phyloP scores from a whole-genome alignment of 2,888 invertebrate genomes.

The Epinotia demarniana region DNA sequence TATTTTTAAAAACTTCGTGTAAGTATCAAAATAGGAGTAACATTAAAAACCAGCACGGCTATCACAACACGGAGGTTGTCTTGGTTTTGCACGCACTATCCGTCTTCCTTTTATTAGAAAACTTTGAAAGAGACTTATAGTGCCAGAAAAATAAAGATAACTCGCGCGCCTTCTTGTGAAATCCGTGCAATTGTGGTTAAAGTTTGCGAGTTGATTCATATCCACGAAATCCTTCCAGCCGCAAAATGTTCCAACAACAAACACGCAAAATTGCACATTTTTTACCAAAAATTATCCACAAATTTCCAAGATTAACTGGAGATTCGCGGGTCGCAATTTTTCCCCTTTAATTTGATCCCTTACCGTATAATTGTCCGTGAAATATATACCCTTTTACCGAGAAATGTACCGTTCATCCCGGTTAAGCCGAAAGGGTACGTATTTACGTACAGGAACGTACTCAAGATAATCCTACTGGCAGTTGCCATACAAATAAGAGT shows the following conservation, averaged over 20 bases:
- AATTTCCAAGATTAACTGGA: slow-evolving; percentile 26
- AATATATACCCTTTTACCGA: slow-evolving; percentile 39
- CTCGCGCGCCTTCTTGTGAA: too few species aligned
- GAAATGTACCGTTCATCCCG: slow-evolving; percentile 38
- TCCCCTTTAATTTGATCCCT: slow-evolving; percentile 35
- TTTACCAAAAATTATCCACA: neutral
- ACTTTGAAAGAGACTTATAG: too few species aligned
- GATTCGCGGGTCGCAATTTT: slow-evolving; percentile 20
- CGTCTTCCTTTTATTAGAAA: too few species aligned
- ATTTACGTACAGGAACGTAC: slow-evolving; percentile 26
- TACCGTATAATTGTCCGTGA: slow-evolving; percentile 41
- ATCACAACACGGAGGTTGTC: too few species aligned
- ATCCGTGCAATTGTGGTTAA: neutral
- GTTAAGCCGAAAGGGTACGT: slow-evolving; percentile 42
- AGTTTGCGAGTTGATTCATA: neutral
- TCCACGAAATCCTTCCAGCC: neutral
- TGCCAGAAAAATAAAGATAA: too few species aligned
- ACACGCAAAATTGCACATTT: neutral
- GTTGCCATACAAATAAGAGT: slow-evolving; percentile 29
- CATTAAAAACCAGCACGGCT: too few species aligned
- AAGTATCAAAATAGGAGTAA: too few species aligned
- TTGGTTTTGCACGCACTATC: too few species aligned
- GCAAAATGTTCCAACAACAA: neutral
- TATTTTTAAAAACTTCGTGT: too few species aligned
- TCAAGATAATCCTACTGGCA: slow-evolving; percentile 37